Evolutionary conservation across 2,888 invertebrate genomes (phyloP).

Genomic region (Anthrax anthrax): DNA sequence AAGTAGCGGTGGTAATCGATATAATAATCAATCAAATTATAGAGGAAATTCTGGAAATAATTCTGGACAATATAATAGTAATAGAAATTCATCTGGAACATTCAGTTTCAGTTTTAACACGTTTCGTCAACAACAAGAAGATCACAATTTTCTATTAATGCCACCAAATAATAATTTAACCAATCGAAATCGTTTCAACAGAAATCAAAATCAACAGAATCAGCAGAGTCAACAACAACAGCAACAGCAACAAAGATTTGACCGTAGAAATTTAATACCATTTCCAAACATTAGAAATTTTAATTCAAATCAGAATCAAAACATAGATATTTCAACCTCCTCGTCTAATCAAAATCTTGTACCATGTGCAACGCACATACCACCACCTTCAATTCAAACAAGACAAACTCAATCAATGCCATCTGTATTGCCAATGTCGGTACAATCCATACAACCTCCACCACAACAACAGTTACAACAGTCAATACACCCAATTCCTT

Average conservation of each 20-base stretch:
- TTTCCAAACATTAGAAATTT: neutral
- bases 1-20: slow-evolving; percentile 27
- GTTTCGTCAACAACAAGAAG: neutral
- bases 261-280: slow-evolving; percentile 1
- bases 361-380: no score
- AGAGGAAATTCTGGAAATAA: slow-evolving; percentile 14
- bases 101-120: slow-evolving; percentile 6
- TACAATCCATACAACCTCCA: slow-evolving; percentile 6
- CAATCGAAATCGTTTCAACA: slow-evolving; percentile 11
- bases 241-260: slow-evolving; percentile 10
- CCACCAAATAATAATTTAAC: slow-evolving; percentile 13
- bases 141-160: neutral
- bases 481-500: neutral
- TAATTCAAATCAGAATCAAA: neutral
- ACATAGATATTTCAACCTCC: neutral
- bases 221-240: slow-evolving; percentile 13
- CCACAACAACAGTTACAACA: slow-evolving; percentile 1
- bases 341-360: neutral
- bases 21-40: slow-evolving; percentile 19
- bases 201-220: neutral
- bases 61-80: slow-evolving; percentile 15
- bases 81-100: slow-evolving; percentile 18
- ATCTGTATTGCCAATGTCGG: neutral
- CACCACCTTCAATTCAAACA: no score
- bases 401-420: no score